Percentiles rank a stretch among this genome's conserved stretches.
These are phyloP conservation scores for Spodoptera frugiperda DNA, from an alignment of 1,140 invertebrate genomes.

Conservation along the genomic window DNA sequence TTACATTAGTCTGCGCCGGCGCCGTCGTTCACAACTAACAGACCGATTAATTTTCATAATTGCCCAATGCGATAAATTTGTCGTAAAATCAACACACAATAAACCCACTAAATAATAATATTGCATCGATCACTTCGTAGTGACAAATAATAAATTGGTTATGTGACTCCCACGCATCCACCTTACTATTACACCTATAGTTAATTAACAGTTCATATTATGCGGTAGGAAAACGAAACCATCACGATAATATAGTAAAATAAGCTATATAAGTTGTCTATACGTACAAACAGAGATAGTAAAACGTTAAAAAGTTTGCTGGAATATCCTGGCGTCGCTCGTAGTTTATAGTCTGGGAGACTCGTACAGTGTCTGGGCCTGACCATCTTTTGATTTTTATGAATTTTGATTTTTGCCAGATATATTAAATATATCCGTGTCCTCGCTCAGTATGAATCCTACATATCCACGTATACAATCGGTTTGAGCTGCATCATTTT, in stretches of 20 bases:
- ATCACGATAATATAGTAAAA: slow-evolving; percentile 85
- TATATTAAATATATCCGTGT: slow-evolving; percentile 39
- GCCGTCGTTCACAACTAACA: slow-evolving; percentile 56
- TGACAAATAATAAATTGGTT: slow-evolving; percentile 73
- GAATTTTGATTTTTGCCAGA: slow-evolving; percentile 6
- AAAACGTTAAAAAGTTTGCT: slow-evolving; percentile 72
- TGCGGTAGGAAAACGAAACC: slow-evolving; percentile 85
- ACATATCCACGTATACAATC: slow-evolving; percentile 6
- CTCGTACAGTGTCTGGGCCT: slow-evolving; percentile 48
- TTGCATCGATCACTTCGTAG: slow-evolving; percentile 72
- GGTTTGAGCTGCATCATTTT: slow-evolving; percentile 7
- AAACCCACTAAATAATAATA: slow-evolving; percentile 73
- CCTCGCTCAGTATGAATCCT: slow-evolving; percentile 2
- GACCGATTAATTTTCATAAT: slow-evolving; percentile 75
- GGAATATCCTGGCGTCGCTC: slow-evolving; percentile 58
- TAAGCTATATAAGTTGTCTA: slow-evolving; percentile 84
- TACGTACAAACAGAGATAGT: slow-evolving; percentile 81
- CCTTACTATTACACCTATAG: slow-evolving; percentile 76
- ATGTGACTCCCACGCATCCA: slow-evolving; percentile 80
- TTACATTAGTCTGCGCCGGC: not conserved
- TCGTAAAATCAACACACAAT: slow-evolving; percentile 68
- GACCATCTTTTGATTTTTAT: not conserved
- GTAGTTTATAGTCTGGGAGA: slow-evolving; percentile 80
- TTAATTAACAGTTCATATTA: slow-evolving; percentile 82
- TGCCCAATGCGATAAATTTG: slow-evolving; percentile 77